Evolutionary conservation across 2,888 invertebrate species (phyloP).

Genomic region (Heliothis peltigera): DNA sequence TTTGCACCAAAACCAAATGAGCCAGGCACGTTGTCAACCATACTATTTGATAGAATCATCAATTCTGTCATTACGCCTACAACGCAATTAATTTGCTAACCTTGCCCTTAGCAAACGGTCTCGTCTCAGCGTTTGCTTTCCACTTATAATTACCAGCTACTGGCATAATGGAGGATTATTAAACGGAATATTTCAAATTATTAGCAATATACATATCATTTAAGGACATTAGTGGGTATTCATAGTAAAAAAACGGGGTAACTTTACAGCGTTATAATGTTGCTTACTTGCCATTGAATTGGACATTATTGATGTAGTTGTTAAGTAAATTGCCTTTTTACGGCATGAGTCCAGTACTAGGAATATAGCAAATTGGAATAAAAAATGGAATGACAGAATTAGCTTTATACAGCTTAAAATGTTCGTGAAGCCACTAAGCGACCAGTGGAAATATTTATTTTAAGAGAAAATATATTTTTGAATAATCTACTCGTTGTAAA

Average conservation of each 20-base stretch:
- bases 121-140: conserved; percentile 55
- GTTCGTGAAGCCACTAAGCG: too few species aligned
- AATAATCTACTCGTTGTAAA: too few species aligned
- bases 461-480: too few species aligned
- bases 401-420: too few species aligned
- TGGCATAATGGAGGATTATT: conserved; percentile 66
- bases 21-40: conserved; percentile 9
- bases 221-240: conserved; percentile 63
- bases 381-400: too few species aligned
- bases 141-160: conserved; percentile 66
- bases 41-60: conserved; percentile 37
- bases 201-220: conserved; percentile 76
- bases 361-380: background rate
- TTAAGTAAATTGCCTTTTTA: conserved; percentile 9
- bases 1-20: too few species aligned
- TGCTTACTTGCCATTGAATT: conserved; percentile 43
- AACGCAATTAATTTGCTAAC: conserved; percentile 40
- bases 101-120: conserved; percentile 56
- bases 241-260: conserved; percentile 40
- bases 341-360: background rate
- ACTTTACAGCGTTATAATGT: conserved; percentile 29
- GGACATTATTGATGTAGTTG: conserved; percentile 27
- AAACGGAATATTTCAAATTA: conserved; percentile 69
- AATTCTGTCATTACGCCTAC: conserved; percentile 39
- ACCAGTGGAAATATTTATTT: too few species aligned